These are phyloP conservation scores for Argynnis bischoffii DNA, from an alignment of 2,888 invertebrate species.

Conservation along the genomic window DNA sequence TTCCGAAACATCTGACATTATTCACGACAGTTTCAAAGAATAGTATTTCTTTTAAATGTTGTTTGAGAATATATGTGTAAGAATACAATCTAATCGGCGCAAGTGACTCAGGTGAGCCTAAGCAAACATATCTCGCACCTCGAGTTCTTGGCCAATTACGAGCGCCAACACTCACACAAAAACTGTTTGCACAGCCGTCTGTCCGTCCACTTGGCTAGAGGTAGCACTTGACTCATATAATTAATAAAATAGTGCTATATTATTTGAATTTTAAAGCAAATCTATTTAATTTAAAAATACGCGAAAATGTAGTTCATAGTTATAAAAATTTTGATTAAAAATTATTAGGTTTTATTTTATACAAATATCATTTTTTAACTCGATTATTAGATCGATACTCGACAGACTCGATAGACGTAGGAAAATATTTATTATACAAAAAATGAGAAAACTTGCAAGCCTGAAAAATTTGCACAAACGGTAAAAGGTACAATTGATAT, in stretches of 20 bases:
- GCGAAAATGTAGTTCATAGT: no score
- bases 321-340: no score
- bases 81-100: background rate
- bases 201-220: slow-evolving; percentile 21
- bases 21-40: no score
- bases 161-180: slow-evolving; percentile 30
- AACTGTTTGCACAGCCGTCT: slow-evolving; percentile 41
- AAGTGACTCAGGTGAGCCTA: slow-evolving; percentile 29
- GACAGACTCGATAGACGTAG: no score
- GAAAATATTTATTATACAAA: no score
- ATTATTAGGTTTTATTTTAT: no score
- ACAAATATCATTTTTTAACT: no score
- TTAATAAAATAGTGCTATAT: slow-evolving; percentile 16
- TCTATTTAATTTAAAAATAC: background rate
- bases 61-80: slow-evolving; percentile 1
- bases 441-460: no score
- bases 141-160: slow-evolving; percentile 42
- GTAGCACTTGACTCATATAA: slow-evolving; percentile 16
- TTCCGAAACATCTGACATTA: no score
- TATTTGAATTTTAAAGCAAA: background rate
- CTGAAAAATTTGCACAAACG: no score
- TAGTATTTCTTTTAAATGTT: background rate
- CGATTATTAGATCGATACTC: no score
- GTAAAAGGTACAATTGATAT: no score
- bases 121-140: slow-evolving; percentile 37